These are phyloP conservation scores for Pyrochroa serraticornis DNA, from an alignment of 2,888 invertebrate genomes.

Conservation along the genomic window DNA sequence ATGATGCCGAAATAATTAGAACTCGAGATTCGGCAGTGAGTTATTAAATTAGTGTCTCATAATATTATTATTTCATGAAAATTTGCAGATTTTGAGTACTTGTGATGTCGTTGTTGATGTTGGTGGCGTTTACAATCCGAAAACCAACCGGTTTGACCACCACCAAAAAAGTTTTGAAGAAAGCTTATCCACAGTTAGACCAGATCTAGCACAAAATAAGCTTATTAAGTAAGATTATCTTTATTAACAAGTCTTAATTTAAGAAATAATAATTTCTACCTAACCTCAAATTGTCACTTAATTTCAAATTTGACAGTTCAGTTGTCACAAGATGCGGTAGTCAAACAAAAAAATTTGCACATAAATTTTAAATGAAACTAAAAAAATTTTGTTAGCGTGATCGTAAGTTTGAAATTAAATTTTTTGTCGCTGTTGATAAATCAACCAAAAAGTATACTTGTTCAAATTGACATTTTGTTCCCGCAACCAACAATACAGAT, in stretches of 20 bases:
- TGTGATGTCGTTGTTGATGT: conserved; percentile 97
- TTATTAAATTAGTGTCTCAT: conserved; percentile 15
- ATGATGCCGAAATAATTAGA: conserved; percentile 80
- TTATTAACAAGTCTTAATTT: too few relatives aligned
- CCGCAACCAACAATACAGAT: too few relatives aligned
- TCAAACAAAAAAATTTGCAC: neutral
- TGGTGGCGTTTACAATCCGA: conserved; percentile 83
- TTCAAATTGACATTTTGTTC: too few relatives aligned
- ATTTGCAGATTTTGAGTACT: conserved; percentile 64
- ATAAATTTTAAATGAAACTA: too few relatives aligned
- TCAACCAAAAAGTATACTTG: too few relatives aligned
- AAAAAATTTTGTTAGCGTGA: too few relatives aligned
- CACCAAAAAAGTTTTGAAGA: conserved; percentile 84
- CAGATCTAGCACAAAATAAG: conserved; percentile 66
- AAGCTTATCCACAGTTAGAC: conserved; percentile 68
- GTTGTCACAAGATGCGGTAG: neutral
- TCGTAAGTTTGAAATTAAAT: too few relatives aligned
- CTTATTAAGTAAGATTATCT: conserved; percentile 61
- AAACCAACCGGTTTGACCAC: conserved; percentile 85
- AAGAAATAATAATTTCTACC: neutral
- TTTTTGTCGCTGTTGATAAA: too few relatives aligned
- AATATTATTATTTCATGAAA: conserved; percentile 4
- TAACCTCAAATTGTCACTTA: neutral
- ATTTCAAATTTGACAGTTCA: neutral
- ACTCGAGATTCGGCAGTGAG: conserved; percentile 63